phyloP scores from a whole-genome alignment of 2,888 invertebrate genomes.

The Acronicta aceris region DNA sequence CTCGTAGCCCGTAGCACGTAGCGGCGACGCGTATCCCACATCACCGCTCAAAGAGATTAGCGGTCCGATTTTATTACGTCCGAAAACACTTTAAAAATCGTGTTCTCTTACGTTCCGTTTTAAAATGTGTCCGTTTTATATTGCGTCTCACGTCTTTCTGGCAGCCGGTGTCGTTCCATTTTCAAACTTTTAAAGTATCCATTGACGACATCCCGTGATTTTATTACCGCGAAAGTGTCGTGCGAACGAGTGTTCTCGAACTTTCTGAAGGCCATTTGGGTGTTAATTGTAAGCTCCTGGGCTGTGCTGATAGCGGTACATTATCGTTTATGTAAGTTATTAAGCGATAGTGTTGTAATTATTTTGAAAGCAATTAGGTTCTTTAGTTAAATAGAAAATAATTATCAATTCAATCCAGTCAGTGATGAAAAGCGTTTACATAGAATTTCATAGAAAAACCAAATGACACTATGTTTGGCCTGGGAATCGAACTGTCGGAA shows the following conservation, averaged over 20 bases:
- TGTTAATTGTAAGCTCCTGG: conserved; percentile 54
- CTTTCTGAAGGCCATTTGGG: conserved; percentile 48
- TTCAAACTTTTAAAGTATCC: conserved; percentile 58
- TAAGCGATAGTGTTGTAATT: conserved; percentile 19
- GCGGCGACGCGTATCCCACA: conserved; percentile 30
- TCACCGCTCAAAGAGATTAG: conserved; percentile 52
- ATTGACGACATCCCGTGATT: conserved; percentile 55
- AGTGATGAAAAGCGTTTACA: no score
- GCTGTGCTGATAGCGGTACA: conserved; percentile 37
- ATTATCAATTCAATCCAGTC: no score
- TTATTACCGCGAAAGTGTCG: conserved; percentile 55
- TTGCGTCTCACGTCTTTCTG: conserved; percentile 54
- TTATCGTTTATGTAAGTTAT: conserved; percentile 40
- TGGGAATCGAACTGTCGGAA: no score
- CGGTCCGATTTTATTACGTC: conserved; percentile 55
- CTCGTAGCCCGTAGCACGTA: conserved; percentile 32
- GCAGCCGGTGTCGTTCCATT: conserved; percentile 50
- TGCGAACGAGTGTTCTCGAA: conserved; percentile 48
- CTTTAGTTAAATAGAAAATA: conserved; percentile 3
- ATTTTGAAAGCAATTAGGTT: conserved; percentile 22
- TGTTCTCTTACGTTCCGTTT: conserved; percentile 37
- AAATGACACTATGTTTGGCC: no score
- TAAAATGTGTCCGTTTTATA: conserved; percentile 60
- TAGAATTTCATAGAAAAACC: no score
- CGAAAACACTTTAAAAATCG: conserved; percentile 47